Conservation (phyloP, 30 jellyfish, hydroid and myxozoan species). For the Aurelia sp. region DNA sequence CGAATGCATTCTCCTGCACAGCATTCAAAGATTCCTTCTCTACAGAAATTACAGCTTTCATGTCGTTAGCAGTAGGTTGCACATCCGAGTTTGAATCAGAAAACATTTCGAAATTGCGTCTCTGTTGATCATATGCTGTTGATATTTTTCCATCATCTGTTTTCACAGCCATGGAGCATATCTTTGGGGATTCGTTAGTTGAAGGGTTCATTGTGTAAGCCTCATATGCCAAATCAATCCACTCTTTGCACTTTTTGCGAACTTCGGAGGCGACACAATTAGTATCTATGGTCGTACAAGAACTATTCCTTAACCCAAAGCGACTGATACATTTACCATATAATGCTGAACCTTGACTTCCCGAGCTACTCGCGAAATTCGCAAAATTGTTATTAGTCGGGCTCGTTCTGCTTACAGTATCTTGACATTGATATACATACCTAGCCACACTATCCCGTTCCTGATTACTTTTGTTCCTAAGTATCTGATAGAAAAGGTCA, state of each 20-base stretch:
- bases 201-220: not conserved
- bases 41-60: not conserved
- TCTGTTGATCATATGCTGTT: not conserved
- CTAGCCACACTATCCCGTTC: not conserved
- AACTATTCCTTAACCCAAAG: not conserved
- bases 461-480: not conserved
- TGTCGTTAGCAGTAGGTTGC: no score
- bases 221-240: slow-evolving; percentile 20
- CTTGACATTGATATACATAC: not conserved
- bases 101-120: not conserved
- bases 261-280: not conserved
- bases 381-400: not conserved
- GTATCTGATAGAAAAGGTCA: slow-evolving; percentile 55
- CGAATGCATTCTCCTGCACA: not conserved
- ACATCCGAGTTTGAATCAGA: not conserved
- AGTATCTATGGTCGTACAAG: not conserved
- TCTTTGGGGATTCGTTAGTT: slow-evolving; percentile 1
- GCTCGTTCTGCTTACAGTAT: not conserved
- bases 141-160: not conserved
- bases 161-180: not conserved
- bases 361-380: not conserved
- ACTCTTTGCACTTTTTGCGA: not conserved
- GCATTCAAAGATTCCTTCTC: not conserved
- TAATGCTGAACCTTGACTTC: not conserved
- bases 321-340: not conserved